Evolutionary conservation across 2,113 vertebrate species (phyloP), one percentile per base, ranked within the genome.

Genomic region (Gallinago undulata): DNA sequence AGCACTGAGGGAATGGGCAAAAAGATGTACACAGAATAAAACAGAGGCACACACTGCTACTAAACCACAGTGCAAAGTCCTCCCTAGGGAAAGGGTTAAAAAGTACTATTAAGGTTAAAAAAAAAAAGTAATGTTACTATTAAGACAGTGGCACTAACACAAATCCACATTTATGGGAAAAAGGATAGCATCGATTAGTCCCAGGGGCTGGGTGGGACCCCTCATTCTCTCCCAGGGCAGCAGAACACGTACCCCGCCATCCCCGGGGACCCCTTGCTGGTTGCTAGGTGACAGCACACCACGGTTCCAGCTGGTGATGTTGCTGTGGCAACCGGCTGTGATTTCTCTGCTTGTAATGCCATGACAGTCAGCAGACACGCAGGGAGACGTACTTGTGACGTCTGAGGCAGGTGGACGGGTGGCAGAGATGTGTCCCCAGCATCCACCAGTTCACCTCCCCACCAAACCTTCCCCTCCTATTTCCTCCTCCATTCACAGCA

Each of bases 271-370:
- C 94, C 59, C 15, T 96, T 37, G 60, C 82, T 33, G 8, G 91
- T 96, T 97, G 96, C 98, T 96, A 94, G 88, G 93, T 86, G 96
- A 95, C 94, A 48, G 84, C 84, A 59, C 96, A 81, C 93, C 92
- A 35, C 72, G 19, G 92, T 94, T 94, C 96, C 78, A 67, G 84
- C 94, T 62, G 95, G 85, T 86, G 90, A 67, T 60, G 97, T 98
- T 98, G 94, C 98, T 80, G 85, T 96, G 91, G 97, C 86, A 92
- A 98, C 97, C 47, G 48, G 81, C 15, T 89, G 84, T 84, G 95
- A 93, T 94, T 93, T 60, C 79, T 70, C 59, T 48, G 93, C 91
- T 68, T 73, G 19, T 95, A 92, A 89, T 33, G 94, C 89, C 43
- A 13, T 73, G 94, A 24, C 93, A 90, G 85, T 22, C 76, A 28